Base-by-base conservation (phyloP, 1,140 invertebrate species). In the Platyscapa corneri region DNA sequence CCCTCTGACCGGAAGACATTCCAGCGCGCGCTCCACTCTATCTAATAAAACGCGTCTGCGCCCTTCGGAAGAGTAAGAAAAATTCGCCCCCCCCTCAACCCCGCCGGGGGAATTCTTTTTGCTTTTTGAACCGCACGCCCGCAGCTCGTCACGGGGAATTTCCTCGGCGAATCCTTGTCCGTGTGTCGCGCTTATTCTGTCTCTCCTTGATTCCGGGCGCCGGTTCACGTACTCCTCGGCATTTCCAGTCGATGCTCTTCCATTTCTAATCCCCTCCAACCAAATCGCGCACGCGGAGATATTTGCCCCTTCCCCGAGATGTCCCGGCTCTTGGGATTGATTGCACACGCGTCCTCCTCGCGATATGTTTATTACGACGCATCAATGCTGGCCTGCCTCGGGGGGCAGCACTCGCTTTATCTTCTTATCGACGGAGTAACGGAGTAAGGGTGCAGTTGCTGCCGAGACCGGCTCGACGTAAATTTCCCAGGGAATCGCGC, bases 21-120 rank as follows among this genome's bases (percentile, higher is more conserved):
- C 84, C 84, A 49, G 30, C 56, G 37, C 27, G 70, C 70, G 34
- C 70, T 27, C 46, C 23, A 1, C 76, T 75, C 83, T 85, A 85
- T 85, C 83, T 80, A 85, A 85, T 85, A 85, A 85, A 85, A 82
- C 56, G 72, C 30, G 39, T 32, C 42, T 76, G 46, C 75, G 30
- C 30, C 42, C 46, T 76, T 18, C 23, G 49, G 39, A 49, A 49
- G 80, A 82, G 64, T 76, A 76, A 34, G 70, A 49, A 83, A 76
- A 83, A 76, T 64, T 76, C 64, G 37, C 5, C 46, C 23, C 7
- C 27, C 39, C 18, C 23, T 32, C 27, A 7, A 27, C 20, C 37
- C 37, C 16, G 46, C 32, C 42, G 60, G 27, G 82, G 18, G 67
- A 82, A 82, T 82, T 64, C 77, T 32, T 77, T 32, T 77, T 34